Conservation (phyloP, 2,797 vertebrate species). For the Hylomyscus alleni region DNA sequence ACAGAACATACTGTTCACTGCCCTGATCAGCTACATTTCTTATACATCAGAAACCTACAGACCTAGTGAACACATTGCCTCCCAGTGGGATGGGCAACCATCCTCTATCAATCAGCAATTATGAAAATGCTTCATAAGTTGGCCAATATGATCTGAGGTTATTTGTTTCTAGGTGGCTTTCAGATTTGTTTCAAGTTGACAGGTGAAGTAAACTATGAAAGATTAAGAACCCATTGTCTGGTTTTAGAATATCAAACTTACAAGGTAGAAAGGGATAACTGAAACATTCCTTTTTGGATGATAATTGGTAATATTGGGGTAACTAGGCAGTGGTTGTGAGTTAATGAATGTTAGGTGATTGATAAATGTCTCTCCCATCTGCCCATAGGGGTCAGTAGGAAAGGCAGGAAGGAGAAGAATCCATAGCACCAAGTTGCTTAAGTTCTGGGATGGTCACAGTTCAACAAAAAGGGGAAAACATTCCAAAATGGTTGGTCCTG, state of each 20-base stretch:
- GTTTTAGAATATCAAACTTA: not conserved
- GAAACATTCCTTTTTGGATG: not conserved
- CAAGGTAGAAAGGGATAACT: not conserved
- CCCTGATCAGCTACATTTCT: not conserved
- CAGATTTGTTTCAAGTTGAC: not conserved
- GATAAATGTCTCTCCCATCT: not conserved
- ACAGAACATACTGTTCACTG: not conserved
- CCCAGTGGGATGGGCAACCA: not conserved
- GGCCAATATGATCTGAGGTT: not conserved
- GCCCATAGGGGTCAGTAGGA: not conserved
- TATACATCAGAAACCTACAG: not conserved
- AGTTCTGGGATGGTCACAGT: not conserved
- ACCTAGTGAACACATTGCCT: not conserved
- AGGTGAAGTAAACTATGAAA: not conserved
- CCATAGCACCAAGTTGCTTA: not conserved
- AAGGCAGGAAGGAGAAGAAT: not conserved
- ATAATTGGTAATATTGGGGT: not conserved
- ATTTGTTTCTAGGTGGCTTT: not conserved
- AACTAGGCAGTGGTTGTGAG: not conserved
- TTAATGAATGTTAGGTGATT: not conserved
- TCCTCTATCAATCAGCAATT: not conserved
- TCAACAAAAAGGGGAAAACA: not conserved
- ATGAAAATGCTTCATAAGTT: not conserved
- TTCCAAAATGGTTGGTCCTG: not conserved
- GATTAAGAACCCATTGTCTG: not conserved